Evolutionary conservation across 2,797 vertebrate genomes (phyloP).

Genomic region (Hapalemur alaotrensis): DNA sequence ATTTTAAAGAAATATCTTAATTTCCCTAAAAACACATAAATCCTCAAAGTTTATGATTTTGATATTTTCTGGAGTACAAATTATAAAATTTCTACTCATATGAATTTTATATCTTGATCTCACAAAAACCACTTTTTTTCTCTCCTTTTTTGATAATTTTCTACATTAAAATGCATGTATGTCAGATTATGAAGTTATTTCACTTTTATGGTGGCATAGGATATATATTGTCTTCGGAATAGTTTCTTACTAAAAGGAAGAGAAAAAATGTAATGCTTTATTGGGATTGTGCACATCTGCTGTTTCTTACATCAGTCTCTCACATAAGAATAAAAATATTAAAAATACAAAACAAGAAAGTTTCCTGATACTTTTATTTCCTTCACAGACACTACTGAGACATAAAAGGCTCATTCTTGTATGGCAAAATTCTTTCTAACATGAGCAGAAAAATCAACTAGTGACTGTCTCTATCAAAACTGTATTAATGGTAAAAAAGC

Average conservation of each 20-base stretch:
- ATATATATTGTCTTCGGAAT: not conserved
- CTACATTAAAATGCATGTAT: not conserved
- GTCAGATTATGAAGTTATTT: not conserved
- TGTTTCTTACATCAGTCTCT: not conserved
- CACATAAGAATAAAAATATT: not conserved
- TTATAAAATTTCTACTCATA: not conserved
- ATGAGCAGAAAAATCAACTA: not conserved
- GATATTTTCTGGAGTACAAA: not conserved
- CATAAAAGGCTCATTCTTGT: not conserved
- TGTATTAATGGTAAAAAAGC: not conserved
- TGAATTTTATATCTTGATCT: not conserved
- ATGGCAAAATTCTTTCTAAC: not conserved
- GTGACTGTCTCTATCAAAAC: not conserved
- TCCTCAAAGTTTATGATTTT: not conserved
- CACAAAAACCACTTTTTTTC: not conserved
- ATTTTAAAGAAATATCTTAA: not conserved
- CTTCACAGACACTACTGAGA: not conserved
- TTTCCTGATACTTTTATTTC: not conserved
- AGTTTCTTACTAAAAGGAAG: not conserved
- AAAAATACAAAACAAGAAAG: not conserved
- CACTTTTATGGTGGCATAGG: not conserved
- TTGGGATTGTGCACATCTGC: not conserved
- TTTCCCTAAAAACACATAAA: not conserved
- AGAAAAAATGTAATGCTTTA: not conserved
- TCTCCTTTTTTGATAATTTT: not conserved